phyloP scores from a whole-genome alignment of 2,888 invertebrate species.

The Timema cristinae region DNA sequence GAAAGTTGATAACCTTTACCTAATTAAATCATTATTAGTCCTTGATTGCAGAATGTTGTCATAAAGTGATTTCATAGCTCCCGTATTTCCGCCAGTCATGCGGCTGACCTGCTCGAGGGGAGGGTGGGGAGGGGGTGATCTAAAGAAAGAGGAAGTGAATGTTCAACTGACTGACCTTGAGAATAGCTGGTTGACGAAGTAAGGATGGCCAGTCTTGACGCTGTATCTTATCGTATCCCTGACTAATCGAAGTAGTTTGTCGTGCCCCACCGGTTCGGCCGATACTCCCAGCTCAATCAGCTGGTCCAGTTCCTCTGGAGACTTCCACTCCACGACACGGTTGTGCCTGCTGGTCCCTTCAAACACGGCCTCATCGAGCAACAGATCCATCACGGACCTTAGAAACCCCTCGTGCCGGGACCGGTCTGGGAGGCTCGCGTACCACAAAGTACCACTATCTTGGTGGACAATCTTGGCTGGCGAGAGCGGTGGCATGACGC shows the following conservation, averaged over 20 bases:
- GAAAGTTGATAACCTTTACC: too few relatives aligned
- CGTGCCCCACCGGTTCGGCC: slow-evolving; percentile 58
- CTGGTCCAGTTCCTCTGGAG: slow-evolving; percentile 65
- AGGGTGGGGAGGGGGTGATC: too few relatives aligned
- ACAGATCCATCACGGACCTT: slow-evolving; percentile 62
- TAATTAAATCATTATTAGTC: too few relatives aligned
- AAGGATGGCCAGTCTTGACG: slow-evolving; percentile 86
- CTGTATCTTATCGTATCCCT: slow-evolving; percentile 75
- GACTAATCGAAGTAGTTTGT: slow-evolving; percentile 61
- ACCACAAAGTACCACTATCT: slow-evolving; percentile 19
- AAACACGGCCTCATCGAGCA: slow-evolving; percentile 72
- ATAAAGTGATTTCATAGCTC: too few relatives aligned
- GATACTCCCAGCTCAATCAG: slow-evolving; percentile 63
- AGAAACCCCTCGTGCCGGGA: slow-evolving; percentile 69
- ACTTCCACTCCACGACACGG: slow-evolving; percentile 77
- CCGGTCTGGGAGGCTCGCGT: slow-evolving; percentile 50
- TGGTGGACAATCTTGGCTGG: too few relatives aligned
- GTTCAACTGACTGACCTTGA: slow-evolving; percentile 50
- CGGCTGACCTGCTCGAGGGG: too few relatives aligned
- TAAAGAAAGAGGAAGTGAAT: too few relatives aligned
- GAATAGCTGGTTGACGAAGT: slow-evolving; percentile 84
- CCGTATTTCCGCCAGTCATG: too few relatives aligned
- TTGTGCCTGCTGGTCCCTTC: slow-evolving; percentile 64
- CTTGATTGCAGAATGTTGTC: too few relatives aligned
- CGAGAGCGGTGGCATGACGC: too few relatives aligned